Conservation (phyloP, 1,140 invertebrate species). For the Gryllus bimaculatus region DNA sequence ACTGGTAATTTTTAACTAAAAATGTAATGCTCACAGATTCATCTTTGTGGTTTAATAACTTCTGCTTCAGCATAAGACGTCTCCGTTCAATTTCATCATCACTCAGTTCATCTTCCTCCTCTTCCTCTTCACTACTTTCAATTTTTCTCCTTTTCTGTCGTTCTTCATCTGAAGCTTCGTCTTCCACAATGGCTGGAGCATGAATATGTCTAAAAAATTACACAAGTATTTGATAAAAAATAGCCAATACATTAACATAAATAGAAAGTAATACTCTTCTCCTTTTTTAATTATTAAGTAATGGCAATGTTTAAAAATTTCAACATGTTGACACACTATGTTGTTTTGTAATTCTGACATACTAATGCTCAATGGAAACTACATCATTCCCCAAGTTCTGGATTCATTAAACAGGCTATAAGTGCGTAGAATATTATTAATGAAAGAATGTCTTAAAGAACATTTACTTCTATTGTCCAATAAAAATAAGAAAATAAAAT, state of each 20-base stretch:
- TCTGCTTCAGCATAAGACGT: conserved; percentile 56
- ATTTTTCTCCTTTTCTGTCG: conserved; percentile 34
- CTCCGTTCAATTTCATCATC: conserved; percentile 76
- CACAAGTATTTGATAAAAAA: conserved; percentile 14
- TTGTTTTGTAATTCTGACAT: no score
- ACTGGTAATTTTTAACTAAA: not conserved
- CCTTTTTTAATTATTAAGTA: no score
- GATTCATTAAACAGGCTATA: no score
- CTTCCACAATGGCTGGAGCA: conserved; percentile 63
- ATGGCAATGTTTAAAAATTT: no score
- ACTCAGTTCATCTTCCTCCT: conserved; percentile 55
- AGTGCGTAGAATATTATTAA: no score
- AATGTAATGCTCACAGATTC: conserved; percentile 28
- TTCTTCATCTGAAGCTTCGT: conserved; percentile 40
- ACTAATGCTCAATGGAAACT: no score
- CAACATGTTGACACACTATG: no score
- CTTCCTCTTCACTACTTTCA: conserved; percentile 44
- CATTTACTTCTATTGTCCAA: no score
- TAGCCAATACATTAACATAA: not conserved
- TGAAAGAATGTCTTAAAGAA: no score
- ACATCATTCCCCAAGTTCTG: no score
- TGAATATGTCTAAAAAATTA: conserved; percentile 45
- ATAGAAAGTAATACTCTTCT: conserved; percentile 5
- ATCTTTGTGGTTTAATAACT: conserved; percentile 57
- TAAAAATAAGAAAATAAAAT: no score